Conservation (phyloP, 64 coral and sea anemone genomes). For the Montipora sp. region DNA sequence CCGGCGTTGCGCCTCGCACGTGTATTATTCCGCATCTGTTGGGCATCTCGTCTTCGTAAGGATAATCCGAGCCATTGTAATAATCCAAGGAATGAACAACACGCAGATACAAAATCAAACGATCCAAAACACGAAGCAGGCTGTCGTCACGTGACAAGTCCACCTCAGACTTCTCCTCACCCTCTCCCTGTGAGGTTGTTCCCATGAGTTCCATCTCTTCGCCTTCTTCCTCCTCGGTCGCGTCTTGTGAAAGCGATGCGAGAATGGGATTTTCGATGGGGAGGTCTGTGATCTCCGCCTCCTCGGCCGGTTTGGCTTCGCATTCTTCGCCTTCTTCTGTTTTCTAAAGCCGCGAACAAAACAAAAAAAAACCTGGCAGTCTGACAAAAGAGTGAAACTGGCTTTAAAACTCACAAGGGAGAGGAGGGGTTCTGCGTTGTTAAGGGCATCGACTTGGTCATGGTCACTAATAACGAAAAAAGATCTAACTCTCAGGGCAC, state of each 20-base stretch:
- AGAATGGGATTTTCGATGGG: slow-evolving; percentile 86
- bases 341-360: slow-evolving; percentile 48
- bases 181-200: slow-evolving; percentile 68
- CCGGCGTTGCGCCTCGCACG: slow-evolving; percentile 82
- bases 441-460: no score
- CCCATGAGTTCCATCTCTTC: slow-evolving; percentile 95
- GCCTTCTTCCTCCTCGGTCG: slow-evolving; percentile 87
- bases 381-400: no score
- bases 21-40: slow-evolving; percentile 97
- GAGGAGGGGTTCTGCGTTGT: no score
- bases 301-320: slow-evolving; percentile 78
- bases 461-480: no score
- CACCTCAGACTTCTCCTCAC: slow-evolving; percentile 72
- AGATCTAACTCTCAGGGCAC: no score
- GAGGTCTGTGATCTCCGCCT: slow-evolving; percentile 69
- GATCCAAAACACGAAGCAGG: slow-evolving; percentile 83
- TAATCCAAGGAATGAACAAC: slow-evolving; percentile 97
- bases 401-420: no score
- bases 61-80: slow-evolving; percentile 94
- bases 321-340: slow-evolving; percentile 91
- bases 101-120: slow-evolving; percentile 86
- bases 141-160: slow-evolving; percentile 70
- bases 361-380: background rate
- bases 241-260: slow-evolving; percentile 90
- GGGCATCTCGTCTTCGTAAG: slow-evolving; percentile 98